Evolutionary conservation across 2,888 invertebrate species (phyloP), one percentile per base, ranked within the genome.

Genomic region (Sympetrum striolatum): DNA sequence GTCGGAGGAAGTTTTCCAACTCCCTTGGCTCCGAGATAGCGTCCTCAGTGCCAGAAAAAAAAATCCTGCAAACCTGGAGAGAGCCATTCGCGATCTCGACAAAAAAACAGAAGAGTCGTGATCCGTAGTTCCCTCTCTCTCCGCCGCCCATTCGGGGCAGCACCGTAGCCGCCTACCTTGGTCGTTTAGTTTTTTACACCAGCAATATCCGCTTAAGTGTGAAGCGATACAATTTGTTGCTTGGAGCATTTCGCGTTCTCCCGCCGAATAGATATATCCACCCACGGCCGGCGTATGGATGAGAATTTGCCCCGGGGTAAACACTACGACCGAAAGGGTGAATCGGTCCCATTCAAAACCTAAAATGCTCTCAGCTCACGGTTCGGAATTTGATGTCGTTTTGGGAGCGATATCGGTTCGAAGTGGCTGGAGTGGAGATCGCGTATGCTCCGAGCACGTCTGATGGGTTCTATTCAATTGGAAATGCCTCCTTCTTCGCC

Each of bases 181-280:
- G 37, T 60, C 60, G 58, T 86, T 60, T 64, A 86, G 60, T 86
- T 86, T 86, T 53, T 86, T 86, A 86, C 60, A n/a, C n/a, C 22
- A 60, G 64, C 60, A 64, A 86, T 60, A 86, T 86, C 86, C 86
- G 86, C 86, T 86, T 60, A 44, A 82, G 82, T 82, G 82, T 82
- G 82, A 86, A 86, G 60, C 86, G 86, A 86, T 86, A 86, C 86
- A 86, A 86, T 86, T 86, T 86, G 86, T 86, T 86, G 86, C 86
- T 86, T n/a, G 6, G 86, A 15, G 35, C 86, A 86, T 86, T 86
- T 60, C 58, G 82, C 82, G 82, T 25, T n/a, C n/a, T n/a, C 58
- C 25, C 48, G 44, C n/a, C 82, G 12, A 35, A 53, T n/a, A 22
- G 15, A 12, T 82, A 37, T n/a, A 58, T 12, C 35, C 82, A 18